Base-by-base conservation (phyloP, 2,888 invertebrate species). In the Latrodectus elegans region DNA sequence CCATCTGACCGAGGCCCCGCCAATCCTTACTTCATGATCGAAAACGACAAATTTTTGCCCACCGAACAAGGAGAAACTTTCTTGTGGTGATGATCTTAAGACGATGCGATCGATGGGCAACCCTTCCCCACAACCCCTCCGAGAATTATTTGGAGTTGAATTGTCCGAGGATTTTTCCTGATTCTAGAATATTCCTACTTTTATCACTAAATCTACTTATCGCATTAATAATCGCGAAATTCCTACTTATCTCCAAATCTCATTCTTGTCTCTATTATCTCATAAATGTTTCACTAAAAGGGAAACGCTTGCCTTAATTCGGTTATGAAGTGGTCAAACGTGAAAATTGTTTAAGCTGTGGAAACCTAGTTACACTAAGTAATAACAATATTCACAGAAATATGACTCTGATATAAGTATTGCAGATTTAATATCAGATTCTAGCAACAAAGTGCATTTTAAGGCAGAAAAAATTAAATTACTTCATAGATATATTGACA, bases 21-120 rank as follows among this genome's bases (percentile, higher is more conserved):
- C 76, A 72, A 84, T 84, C 84, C 72, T 84, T 75, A 84, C 72
- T 52, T 72, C 71, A 84, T 67, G 74, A 81, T 81, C 81, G 74
- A 53, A 74, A 53, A 52, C 60, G 74, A 74, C 64, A 76, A 72
- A 84, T 84, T 84, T 84, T 84, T 84, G 77, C 55, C 67, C 72
- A 17, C 64, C 15, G 51, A 52, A 38, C 22, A 14, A 22, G 22
- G 49, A 14, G n/a, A 72, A 26, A 73, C 75, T 84, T 82, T 82
- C 82, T 82, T 82, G 81, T 80, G 51, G 55, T 64, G 22, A 53
- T 22, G 60, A 60, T 49, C 68, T 55, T 38, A 65, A 74, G 81
- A 68, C 73, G 81, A 81, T 73, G 73, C 52, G 73, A 81, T 81
- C 81, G 81, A 81, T 74, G 53, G 60, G n/a, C 60, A 12, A 60